Evolutionary conservation across 2,113 vertebrate species (phyloP), one percentile per base, ranked within the genome.

Genomic region (Strix aluco): DNA sequence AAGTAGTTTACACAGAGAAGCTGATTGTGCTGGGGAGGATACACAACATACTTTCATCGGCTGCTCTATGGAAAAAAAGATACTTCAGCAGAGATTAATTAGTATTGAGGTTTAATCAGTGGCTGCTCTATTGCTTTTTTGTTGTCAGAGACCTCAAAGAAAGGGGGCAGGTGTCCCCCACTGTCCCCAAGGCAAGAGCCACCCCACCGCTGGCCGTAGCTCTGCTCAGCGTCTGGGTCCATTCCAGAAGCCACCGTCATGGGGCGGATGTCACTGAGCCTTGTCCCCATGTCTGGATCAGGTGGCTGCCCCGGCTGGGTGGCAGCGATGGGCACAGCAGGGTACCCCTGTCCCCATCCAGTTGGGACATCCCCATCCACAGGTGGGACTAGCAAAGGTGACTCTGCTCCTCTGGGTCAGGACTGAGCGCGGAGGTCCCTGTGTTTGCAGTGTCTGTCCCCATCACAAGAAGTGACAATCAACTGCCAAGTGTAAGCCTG

Each of bases 341-440:
- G 49, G 22, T 7, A 4, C 23, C 62, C 58, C 69, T 21, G 49
- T n/a, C 40, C 74, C 55, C 22, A 2, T 38, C 40, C 81, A 30
- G 0, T 1, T 0, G 46, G 32, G 40, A 34, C 69, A 25, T 7
- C 38, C 44, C 49, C n/a, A 1, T 2, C 5, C 1, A 6, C 32
- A n/a, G 54, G 49, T 5, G 30, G 42, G 38, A 19, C 26, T 38
- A 20, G 51, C 52, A 5, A 42, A 29, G 69, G 40, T 30, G 67
- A 15, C n/a, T 26, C 44, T 10, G 23, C 21, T 22, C 11, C 38
- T 18, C 44, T 46, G 44, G 8, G 44, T 46, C 52, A 11, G 62
- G 74, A 88, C 86, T 29, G 52, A 54, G 55, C 3, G 0, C 1
- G 3, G 70, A 20, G 9, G 23, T 6, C 34, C 49, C 88, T 1